A percentile compares a stretch with the other conserved stretches of the same genome.
phyloP scores from a whole-genome alignment of 2,888 invertebrate genomes.

The Erebia aethiops region DNA sequence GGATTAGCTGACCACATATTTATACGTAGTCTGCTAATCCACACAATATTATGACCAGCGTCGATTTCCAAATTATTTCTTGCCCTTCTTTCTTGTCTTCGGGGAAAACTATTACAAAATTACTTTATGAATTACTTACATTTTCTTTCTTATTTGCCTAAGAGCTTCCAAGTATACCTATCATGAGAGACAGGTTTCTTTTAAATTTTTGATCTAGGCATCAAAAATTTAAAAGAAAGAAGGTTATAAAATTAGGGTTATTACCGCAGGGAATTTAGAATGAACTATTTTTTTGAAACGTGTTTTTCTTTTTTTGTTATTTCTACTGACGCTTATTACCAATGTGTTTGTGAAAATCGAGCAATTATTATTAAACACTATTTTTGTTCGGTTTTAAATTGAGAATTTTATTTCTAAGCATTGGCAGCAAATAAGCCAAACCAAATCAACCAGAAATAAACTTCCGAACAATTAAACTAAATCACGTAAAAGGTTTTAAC shows the following conservation, averaged over 20 bases:
- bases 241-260: not conserved
- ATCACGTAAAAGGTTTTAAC: constrained; percentile 64
- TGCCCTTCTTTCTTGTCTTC: too few species aligned
- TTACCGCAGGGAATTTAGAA: not conserved
- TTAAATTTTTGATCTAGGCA: not conserved
- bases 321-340: not conserved
- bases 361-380: not conserved
- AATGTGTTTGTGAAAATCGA: not conserved
- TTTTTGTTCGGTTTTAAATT: not conserved
- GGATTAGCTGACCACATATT: too few species aligned
- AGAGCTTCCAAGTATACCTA: not conserved
- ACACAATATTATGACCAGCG: too few species aligned
- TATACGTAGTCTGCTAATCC: too few species aligned
- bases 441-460: constrained; percentile 49
- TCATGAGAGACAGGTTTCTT: not conserved
- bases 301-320: not conserved
- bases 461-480: constrained; percentile 67
- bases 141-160: not conserved
- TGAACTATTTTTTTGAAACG: not conserved
- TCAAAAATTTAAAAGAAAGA: too few species aligned
- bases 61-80: too few species aligned
- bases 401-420: not conserved
- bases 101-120: too few species aligned
- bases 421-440: not conserved
- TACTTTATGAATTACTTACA: too few species aligned